These are phyloP conservation scores for Meloidogyne floridensis DNA, from an alignment of 1,140 invertebrate species.

Conservation along the genomic window DNA sequence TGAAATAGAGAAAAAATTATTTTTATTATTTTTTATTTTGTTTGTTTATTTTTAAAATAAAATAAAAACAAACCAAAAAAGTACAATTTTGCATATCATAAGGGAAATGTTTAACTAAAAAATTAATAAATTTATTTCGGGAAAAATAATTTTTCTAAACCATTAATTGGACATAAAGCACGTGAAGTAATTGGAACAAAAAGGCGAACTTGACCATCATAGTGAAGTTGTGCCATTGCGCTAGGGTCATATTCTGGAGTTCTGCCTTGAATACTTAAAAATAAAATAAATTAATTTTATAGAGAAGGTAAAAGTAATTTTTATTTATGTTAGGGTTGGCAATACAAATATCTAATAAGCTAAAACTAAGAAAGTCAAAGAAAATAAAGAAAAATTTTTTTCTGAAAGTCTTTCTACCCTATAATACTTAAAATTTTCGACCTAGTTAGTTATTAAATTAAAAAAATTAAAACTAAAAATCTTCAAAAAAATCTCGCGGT, in stretches of 20 bases:
- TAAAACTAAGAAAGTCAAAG: too few species aligned
- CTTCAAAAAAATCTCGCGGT: too few species aligned
- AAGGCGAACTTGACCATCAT: conserved; percentile 58
- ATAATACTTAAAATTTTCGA: too few species aligned
- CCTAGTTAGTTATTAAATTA: too few species aligned
- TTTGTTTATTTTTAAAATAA: not conserved
- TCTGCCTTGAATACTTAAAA: conserved; percentile 57
- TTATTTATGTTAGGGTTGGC: too few species aligned
- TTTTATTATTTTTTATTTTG: conserved; percentile 13
- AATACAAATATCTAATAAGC: too few species aligned
- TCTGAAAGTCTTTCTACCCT: too few species aligned
- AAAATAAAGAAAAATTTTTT: too few species aligned
- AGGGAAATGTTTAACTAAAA: conserved; percentile 64
- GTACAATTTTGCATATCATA: conserved; percentile 63
- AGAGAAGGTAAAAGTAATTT: too few species aligned
- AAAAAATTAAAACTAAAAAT: too few species aligned
- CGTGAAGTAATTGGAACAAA: conserved; percentile 64
- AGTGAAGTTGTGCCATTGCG: conserved; percentile 54
- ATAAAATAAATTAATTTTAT: not conserved
- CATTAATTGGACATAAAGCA: conserved; percentile 62
- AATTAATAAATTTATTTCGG: not conserved
- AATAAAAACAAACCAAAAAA: conserved; percentile 50
- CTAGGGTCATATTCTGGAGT: conserved; percentile 60
- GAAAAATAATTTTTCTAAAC: conserved; percentile 21
- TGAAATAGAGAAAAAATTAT: not conserved